A percentile compares a stretch with the other conserved stretches of the same genome.
These are phyloP conservation scores for Cheumatopsyche charites DNA, from an alignment of 1,140 invertebrate species.

Conservation along the genomic window DNA sequence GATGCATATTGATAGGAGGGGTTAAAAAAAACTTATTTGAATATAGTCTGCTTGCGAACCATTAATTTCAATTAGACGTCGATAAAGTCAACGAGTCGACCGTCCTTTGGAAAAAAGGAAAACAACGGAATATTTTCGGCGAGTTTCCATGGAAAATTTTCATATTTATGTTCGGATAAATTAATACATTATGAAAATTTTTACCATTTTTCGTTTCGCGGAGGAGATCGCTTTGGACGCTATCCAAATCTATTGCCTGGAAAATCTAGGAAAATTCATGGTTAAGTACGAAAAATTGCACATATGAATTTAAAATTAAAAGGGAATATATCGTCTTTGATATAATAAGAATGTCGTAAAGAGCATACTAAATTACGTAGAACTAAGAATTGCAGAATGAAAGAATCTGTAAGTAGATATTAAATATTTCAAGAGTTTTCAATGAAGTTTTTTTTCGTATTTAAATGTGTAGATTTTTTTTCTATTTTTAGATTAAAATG, in stretches of 20 bases:
- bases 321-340: too few relatives aligned
- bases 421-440: too few relatives aligned
- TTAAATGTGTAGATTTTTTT: too few relatives aligned
- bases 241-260: constrained; percentile 17
- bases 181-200: constrained; percentile 7
- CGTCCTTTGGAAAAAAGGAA: not conserved
- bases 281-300: too few relatives aligned
- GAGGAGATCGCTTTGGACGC: constrained; percentile 1
- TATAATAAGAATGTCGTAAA: too few relatives aligned
- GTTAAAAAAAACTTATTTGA: constrained; percentile 26
- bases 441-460: too few relatives aligned
- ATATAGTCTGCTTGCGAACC: constrained; percentile 6
- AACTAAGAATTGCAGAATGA: too few relatives aligned
- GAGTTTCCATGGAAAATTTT: not conserved
- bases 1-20: constrained; percentile 8
- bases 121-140: too few relatives aligned
- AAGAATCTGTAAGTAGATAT: too few relatives aligned
- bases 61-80: constrained; percentile 22
- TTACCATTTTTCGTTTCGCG: not conserved
- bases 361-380: too few relatives aligned
- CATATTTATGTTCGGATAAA: not conserved
- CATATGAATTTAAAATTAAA: too few relatives aligned
- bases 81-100: not conserved
- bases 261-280: not conserved
- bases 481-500: too few relatives aligned